Conservation (phyloP, 2,113 vertebrate genomes). For the Riparia riparia region DNA sequence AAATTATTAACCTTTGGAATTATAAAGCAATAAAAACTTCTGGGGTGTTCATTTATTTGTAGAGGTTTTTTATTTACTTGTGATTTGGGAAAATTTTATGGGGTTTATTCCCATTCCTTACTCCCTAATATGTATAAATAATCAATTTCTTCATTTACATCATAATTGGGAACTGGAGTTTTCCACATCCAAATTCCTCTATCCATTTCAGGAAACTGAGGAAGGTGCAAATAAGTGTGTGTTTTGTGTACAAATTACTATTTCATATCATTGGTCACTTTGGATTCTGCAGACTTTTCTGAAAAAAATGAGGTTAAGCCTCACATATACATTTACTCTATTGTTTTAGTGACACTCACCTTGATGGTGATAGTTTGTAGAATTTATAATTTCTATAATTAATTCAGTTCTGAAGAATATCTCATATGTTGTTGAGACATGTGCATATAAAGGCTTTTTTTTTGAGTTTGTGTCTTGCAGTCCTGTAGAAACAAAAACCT, state of each 20-base stretch:
- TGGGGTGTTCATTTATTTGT: fast-evolving
- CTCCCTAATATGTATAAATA: neutral
- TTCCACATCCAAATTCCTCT: neutral
- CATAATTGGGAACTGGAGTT: neutral
- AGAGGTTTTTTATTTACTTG: neutral
- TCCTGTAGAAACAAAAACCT: neutral
- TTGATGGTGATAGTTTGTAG: neutral
- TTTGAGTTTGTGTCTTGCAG: neutral
- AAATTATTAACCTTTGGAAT: neutral
- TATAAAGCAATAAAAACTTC: neutral
- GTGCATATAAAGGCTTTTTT: neutral
- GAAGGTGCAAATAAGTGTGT: neutral
- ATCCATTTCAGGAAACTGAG: neutral
- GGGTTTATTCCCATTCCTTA: neutral
- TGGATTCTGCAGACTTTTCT: neutral
- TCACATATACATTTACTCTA: neutral
- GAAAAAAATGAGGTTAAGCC: neutral
- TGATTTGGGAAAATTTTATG: neutral
- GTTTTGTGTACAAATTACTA: neutral
- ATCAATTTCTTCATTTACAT: neutral
- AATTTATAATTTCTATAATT: neutral
- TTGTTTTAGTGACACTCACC: neutral
- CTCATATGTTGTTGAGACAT: neutral
- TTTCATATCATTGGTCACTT: neutral
- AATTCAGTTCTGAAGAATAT: neutral